These are phyloP conservation scores for Hemicrepidius hirtus DNA, from an alignment of 2,888 invertebrate species.

Conservation along the genomic window DNA sequence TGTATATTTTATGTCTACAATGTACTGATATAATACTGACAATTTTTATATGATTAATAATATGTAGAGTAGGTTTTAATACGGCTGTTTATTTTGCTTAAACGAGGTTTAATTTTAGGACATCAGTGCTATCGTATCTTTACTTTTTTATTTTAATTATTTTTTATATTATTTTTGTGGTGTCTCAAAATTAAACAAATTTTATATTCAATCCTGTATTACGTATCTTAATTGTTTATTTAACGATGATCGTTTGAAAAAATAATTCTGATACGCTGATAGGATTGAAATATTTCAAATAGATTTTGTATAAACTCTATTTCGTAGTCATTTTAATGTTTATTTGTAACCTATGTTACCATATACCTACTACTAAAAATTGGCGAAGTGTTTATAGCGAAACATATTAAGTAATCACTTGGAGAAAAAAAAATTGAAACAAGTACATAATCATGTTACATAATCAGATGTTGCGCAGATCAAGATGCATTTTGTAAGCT, in stretches of 20 bases:
- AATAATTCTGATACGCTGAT: too few relatives aligned
- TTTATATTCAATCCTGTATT: too few relatives aligned
- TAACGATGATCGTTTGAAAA: too few relatives aligned
- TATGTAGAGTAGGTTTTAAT: slow-evolving; percentile 41
- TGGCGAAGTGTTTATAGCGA: slow-evolving; percentile 28
- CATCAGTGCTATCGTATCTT: not conserved
- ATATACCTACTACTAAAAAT: slow-evolving; percentile 31
- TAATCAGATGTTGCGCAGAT: slow-evolving; percentile 32
- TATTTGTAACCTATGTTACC: slow-evolving; percentile 48
- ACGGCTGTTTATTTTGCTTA: slow-evolving; percentile 45
- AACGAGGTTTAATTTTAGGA: slow-evolving; percentile 26
- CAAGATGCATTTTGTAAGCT: slow-evolving; percentile 24
- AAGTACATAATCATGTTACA: slow-evolving; percentile 35
- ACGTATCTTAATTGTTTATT: too few relatives aligned
- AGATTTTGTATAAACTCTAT: slow-evolving; percentile 29
- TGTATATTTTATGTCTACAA: slow-evolving; percentile 38
- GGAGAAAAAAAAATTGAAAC: slow-evolving; percentile 33
- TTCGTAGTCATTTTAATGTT: slow-evolving; percentile 23
- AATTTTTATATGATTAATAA: slow-evolving; percentile 42
- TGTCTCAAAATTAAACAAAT: slow-evolving; percentile 19
- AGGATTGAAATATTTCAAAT: not conserved
- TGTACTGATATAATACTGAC: slow-evolving; percentile 45
- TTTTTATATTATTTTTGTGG: slow-evolving; percentile 6
- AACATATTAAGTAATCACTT: slow-evolving; percentile 32
- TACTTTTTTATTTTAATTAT: not conserved